Evolutionary conservation across 2,113 vertebrate genomes (phyloP).

Genomic region (Corythoichthys haematopterus): DNA sequence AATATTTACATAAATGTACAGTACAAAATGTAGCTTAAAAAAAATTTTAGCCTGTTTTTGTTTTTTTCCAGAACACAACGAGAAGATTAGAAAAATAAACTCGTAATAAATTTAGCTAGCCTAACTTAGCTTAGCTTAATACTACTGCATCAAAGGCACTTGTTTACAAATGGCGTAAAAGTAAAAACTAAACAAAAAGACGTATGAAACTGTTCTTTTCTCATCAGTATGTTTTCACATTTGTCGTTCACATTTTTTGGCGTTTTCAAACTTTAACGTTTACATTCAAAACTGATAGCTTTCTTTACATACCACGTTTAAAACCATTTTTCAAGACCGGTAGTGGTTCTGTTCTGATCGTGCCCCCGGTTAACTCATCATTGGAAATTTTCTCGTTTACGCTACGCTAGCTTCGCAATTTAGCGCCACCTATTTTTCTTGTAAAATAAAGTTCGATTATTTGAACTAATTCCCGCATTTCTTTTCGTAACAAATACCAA

Average conservation of each 20-base stretch:
- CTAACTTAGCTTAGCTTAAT: background rate
- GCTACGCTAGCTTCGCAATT: background rate
- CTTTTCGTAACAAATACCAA: background rate
- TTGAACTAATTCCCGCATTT: background rate
- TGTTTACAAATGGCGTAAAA: constrained; percentile 11
- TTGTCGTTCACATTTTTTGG: constrained; percentile 66
- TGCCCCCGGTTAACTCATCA: background rate
- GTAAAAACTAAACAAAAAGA: background rate
- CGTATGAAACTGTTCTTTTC: constrained; percentile 1
- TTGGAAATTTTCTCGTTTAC: background rate
- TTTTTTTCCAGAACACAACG: background rate
- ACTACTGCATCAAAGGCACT: constrained; percentile 3
- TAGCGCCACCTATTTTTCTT: background rate
- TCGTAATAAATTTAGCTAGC: background rate
- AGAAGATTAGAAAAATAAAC: background rate
- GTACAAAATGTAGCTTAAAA: constrained; percentile 8
- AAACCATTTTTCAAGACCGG: constrained; percentile 24
- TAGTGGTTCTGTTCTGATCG: constrained; percentile 54
- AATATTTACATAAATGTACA: constrained; percentile 66
- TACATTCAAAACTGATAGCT: constrained; percentile 54
- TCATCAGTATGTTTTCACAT: constrained; percentile 55
- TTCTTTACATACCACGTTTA: constrained; percentile 22
- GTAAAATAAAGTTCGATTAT: background rate
- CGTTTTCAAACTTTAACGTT: constrained; percentile 30
- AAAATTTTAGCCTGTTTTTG: background rate